phyloP scores from a whole-genome alignment of 2,888 invertebrate genomes.

The Zaprionus lineosus region DNA sequence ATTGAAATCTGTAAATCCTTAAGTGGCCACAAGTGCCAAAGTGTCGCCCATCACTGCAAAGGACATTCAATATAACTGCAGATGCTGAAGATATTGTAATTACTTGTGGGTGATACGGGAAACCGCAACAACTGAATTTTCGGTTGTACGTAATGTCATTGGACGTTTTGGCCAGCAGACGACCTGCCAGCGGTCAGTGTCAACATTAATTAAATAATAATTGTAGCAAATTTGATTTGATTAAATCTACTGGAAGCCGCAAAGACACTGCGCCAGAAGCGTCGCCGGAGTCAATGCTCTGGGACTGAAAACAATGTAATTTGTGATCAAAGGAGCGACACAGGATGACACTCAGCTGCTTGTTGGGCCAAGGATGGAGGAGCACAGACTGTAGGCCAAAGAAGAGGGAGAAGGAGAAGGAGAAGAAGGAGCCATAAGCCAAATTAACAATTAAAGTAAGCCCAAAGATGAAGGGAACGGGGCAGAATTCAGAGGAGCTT shows the following conservation, averaged over 20 bases:
- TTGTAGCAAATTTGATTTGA: slow-evolving; percentile 55
- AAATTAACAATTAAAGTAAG: slow-evolving; percentile 68
- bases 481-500: neutral
- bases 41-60: too few relatives aligned
- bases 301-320: slow-evolving; percentile 46
- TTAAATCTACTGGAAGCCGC: slow-evolving; percentile 48
- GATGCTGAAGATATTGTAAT: slow-evolving; percentile 24
- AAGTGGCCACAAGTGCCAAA: slow-evolving; percentile 22
- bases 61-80: too few relatives aligned
- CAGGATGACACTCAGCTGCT: neutral
- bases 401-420: neutral
- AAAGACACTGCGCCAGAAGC: slow-evolving; percentile 48
- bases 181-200: too few relatives aligned
- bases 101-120: slow-evolving; percentile 27
- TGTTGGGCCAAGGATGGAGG: neutral
- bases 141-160: too few relatives aligned
- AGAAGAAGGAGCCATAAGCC: slow-evolving; percentile 60
- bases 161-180: too few relatives aligned
- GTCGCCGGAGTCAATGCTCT: neutral
- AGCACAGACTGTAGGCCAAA: slow-evolving; percentile 12
- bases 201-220: slow-evolving; percentile 65
- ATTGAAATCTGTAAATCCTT: too few relatives aligned
- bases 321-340: slow-evolving; percentile 39
- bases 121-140: slow-evolving; percentile 14
- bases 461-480: slow-evolving; percentile 15